Evolutionary conservation across 2,113 vertebrate species (phyloP), one percentile per base, ranked within the genome.

Genomic region (Acrocephalus kingi): DNA sequence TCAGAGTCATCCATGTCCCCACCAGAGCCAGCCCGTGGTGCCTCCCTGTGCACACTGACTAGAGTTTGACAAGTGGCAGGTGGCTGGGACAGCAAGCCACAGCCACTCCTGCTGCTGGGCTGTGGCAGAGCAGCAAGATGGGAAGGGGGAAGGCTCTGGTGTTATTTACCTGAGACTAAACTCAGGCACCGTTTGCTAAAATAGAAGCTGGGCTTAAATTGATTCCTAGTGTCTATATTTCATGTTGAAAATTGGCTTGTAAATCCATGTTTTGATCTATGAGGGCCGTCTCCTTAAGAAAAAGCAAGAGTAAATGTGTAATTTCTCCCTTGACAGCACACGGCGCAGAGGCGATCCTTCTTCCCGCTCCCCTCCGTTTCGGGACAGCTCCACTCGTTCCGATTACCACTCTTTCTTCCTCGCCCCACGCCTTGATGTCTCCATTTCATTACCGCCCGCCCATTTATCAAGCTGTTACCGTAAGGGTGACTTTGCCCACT

Each of bases 311-410:
- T 99, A 99, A 99, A 99, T 99, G 99, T 99, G 99, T 99, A 99
- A 99, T 99, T 99, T 99, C 99, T 99, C 99, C 99, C 99, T 99
- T 99, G 99, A 99, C 99, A 99, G 99, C 99, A 99, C 99, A 99
- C 98, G 94, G 98, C 97, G 96, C 98, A 98, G 98, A 98, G 98
- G 98, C 99, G 98, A 99, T 99, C 98, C 99, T 99, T 99, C 99
- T 99, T 99, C 98, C 97, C 95, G 95, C 95, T 97, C 97, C 97
- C 97, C 94, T 97, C 95, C 97, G 97, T 95, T 97, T 96, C 96
- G 96, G 97, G 96, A 97, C 98, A 97, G 97, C 97, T 98, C 97
- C 96, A 96, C 97, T 96, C 97, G 96, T 97, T 97, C 97, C 95
- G 97, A 97, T 97, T 97, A 97, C 96, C 96, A 97, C 97, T 96